Evolutionary conservation across 2,888 invertebrate species (phyloP).

Genomic region (Proisotoma minuta): DNA sequence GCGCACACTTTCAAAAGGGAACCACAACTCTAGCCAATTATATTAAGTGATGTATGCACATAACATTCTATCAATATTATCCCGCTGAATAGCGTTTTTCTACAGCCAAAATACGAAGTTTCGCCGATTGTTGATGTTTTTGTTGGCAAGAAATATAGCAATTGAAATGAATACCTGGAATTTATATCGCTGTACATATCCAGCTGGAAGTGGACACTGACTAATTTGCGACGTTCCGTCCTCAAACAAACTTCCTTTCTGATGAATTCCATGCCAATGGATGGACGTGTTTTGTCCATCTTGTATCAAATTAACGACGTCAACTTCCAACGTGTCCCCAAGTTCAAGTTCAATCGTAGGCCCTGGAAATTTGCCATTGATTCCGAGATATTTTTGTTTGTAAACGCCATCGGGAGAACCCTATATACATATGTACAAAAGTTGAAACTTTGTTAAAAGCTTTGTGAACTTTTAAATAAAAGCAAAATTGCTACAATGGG

Average conservation of each 20-base stretch:
- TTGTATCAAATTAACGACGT: conserved; percentile 35
- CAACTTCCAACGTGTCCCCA: conserved; percentile 23
- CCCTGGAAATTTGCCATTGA: conserved; percentile 39
- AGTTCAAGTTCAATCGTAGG: conserved; percentile 25
- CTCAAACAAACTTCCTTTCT: conserved; percentile 24
- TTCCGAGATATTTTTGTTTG: conserved; percentile 20
- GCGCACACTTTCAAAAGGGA: too few relatives aligned
- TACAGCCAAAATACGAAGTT: too few relatives aligned
- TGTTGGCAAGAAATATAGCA: too few relatives aligned
- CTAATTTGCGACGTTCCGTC: conserved; percentile 34
- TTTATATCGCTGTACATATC: conserved; percentile 20
- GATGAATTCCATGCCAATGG: conserved; percentile 40
- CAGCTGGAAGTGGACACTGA: conserved; percentile 35
- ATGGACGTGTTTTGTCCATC: conserved; percentile 32
- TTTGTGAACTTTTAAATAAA: too few relatives aligned
- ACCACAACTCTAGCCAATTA: too few relatives aligned
- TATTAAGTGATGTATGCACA: too few relatives aligned
- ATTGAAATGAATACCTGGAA: conserved; percentile 23
- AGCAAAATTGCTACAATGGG: too few relatives aligned
- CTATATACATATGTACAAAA: too few relatives aligned
- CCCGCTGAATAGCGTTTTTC: not conserved
- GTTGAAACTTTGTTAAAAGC: too few relatives aligned
- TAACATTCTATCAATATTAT: too few relatives aligned
- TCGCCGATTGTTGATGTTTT: too few relatives aligned
- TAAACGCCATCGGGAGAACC: conserved; percentile 36